A percentile compares a stretch with the other conserved stretches of the same genome.
Evolutionary conservation across 2,113 vertebrate species (phyloP).

Genomic region (Scophthalmus maximus): DNA sequence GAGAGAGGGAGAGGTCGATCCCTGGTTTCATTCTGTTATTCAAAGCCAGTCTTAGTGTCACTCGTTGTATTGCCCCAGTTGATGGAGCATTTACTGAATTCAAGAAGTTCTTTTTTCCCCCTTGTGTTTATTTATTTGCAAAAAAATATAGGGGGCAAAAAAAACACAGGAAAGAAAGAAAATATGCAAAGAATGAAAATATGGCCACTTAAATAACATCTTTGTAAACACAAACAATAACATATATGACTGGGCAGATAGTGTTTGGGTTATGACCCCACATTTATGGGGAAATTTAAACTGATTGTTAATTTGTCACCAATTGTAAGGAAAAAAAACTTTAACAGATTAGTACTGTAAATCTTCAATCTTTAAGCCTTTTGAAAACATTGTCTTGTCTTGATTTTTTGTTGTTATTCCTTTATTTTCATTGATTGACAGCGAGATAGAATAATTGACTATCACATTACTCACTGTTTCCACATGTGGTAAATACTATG

Average conservation of each 20-base stretch:
- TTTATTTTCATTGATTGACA: not conserved
- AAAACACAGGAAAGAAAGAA: not conserved
- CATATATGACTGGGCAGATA: not conserved
- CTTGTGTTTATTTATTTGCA: not conserved
- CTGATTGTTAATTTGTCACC: too few species aligned
- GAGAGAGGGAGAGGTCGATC: constrained; percentile 33
- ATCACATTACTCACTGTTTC: not conserved
- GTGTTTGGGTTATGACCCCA: too few species aligned
- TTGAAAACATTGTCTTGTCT: not conserved
- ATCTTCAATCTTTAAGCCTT: not conserved
- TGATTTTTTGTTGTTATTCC: not conserved
- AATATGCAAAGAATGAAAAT: not conserved
- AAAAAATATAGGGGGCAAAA: too few species aligned
- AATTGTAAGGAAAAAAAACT: not conserved
- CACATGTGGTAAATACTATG: constrained; percentile 12
- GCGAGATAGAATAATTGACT: not conserved
- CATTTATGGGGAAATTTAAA: too few species aligned
- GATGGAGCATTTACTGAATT: constrained; percentile 10
- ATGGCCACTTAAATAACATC: too few species aligned
- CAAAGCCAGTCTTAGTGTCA: constrained; percentile 29
- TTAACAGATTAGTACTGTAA: too few species aligned
- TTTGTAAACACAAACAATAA: not conserved
- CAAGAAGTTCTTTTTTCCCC: not conserved
- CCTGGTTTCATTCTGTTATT: constrained; percentile 52
- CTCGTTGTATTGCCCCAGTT: not conserved